phyloP scores from a whole-genome alignment of 1,140 invertebrate species.

The Macrocentrus cingulum region DNA sequence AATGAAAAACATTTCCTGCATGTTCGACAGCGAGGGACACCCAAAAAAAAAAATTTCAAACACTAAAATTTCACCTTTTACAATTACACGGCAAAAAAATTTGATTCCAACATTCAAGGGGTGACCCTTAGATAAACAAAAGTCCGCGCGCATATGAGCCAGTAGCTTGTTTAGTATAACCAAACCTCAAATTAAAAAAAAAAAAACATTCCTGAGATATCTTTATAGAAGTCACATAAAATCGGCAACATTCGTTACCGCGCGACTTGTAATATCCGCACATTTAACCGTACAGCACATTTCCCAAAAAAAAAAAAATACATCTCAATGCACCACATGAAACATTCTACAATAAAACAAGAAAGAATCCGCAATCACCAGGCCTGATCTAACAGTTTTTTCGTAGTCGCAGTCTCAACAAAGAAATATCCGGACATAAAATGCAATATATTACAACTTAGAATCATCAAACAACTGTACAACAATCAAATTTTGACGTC shows the following conservation, averaged over 20 bases:
- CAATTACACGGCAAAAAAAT: too few relatives aligned
- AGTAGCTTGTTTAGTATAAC: constrained; percentile 41
- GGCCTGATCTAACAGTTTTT: constrained; percentile 26
- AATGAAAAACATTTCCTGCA: constrained; percentile 55
- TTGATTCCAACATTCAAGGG: too few relatives aligned
- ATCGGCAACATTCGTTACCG: constrained; percentile 27
- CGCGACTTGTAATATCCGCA: constrained; percentile 11
- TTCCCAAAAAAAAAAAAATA: constrained; percentile 2
- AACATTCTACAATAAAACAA: constrained; percentile 9
- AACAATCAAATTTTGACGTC: background rate
- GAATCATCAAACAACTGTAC: background rate
- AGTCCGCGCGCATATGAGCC: constrained; percentile 38
- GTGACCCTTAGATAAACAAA: constrained; percentile 10
- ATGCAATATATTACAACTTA: constrained; percentile 12
- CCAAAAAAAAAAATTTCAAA: too few relatives aligned
- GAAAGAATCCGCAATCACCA: constrained; percentile 25
- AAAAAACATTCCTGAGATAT: constrained; percentile 19
- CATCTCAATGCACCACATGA: constrained; percentile 15
- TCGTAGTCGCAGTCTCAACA: constrained; percentile 3
- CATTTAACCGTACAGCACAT: background rate
- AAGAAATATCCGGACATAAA: constrained; percentile 2
- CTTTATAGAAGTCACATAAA: constrained; percentile 13
- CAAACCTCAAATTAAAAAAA: constrained; percentile 23
- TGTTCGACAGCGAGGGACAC: constrained; percentile 42
- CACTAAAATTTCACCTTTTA: too few relatives aligned